Evolutionary conservation across 2,888 invertebrate genomes (phyloP), one percentile per base, ranked within the genome.

Genomic region (Xestia c-nigrum): DNA sequence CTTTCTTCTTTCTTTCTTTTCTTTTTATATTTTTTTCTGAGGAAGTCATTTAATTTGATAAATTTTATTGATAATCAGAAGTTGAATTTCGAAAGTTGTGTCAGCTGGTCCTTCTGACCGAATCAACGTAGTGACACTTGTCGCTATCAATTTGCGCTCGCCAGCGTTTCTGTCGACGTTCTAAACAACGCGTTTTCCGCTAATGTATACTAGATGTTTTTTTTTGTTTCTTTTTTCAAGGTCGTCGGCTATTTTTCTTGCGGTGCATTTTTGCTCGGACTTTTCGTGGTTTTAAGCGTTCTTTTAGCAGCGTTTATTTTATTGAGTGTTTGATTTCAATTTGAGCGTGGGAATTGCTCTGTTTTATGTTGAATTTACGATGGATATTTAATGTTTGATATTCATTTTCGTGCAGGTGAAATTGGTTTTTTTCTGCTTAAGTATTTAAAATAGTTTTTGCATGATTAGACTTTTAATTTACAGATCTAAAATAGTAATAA

Each of bases 71-170:
- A 6, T 6, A 57, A 2, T 5, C 14, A 57, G 61, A 4, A 38
- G 38, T 10, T 40, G 3, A 47, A n/a, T 16, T 0, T 47, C 5
- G 12, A 9, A 19, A 38, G 59, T 61, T 40, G 70, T 12, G 3
- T 65, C 19, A 40, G 59, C 10, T 78, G 21, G 59, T 31, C 31
- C 72, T 85, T 83, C 83, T 82, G 74, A 46, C 0, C 5, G 3
- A 19, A 61, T n/a, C 57, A 31, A 31, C 40, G 3, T 1, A 52
- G 16, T 85, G 87, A 86, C 87, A 87, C 88, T 87, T 87, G 90
- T 92, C 91, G 93, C 94, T 95, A 95, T 95, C 94, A 94, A 95
- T 94, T 94, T 93, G 92, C 94, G 93, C 92, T 94, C 40, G 64
- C 85, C 69, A 83, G 94, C 94, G 92, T 93, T 94, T 92, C 91